Conservation (phyloP, 1,140 invertebrate species). For the Pseudomyrmex cubaensis region DNA sequence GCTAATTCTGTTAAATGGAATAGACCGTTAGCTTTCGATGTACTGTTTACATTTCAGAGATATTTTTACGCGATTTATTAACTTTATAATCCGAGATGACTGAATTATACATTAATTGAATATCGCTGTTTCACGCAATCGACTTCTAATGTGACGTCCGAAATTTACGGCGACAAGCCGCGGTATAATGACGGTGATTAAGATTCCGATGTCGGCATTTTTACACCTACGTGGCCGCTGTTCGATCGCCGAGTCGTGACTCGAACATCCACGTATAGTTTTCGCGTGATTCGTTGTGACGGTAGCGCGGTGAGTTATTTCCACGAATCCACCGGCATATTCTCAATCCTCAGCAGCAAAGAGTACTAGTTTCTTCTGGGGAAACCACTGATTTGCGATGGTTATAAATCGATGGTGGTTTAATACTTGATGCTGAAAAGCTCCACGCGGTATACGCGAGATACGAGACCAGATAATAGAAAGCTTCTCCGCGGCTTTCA, state of each 20-base stretch:
- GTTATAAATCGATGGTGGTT: conserved; percentile 71
- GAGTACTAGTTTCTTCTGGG: conserved; percentile 71
- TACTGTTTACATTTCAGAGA: not conserved
- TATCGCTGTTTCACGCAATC: conserved; percentile 16
- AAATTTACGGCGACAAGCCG: conserved; percentile 29
- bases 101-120: conserved; percentile 25
- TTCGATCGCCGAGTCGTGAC: conserved; percentile 39
- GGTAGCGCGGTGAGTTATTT: conserved; percentile 67
- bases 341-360: conserved; percentile 64
- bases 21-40: not conserved
- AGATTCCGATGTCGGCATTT: conserved; percentile 34
- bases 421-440: conserved; percentile 70
- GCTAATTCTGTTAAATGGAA: not conserved
- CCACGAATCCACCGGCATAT: conserved; percentile 73
- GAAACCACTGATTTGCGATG: conserved; percentile 72
- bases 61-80: not conserved
- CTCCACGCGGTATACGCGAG: conserved; percentile 50
- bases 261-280: conserved; percentile 50
- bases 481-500: conserved; percentile 64
- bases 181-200: conserved; percentile 33
- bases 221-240: conserved; percentile 45
- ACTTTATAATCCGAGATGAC: not conserved
- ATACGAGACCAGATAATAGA: conserved; percentile 66
- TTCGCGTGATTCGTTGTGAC: conserved; percentile 66
- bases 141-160: not conserved